Percentiles rank a stretch among this genome's conserved stretches.
Conservation (phyloP, 1,140 invertebrate genomes). For the Drosophila pachea region DNA sequence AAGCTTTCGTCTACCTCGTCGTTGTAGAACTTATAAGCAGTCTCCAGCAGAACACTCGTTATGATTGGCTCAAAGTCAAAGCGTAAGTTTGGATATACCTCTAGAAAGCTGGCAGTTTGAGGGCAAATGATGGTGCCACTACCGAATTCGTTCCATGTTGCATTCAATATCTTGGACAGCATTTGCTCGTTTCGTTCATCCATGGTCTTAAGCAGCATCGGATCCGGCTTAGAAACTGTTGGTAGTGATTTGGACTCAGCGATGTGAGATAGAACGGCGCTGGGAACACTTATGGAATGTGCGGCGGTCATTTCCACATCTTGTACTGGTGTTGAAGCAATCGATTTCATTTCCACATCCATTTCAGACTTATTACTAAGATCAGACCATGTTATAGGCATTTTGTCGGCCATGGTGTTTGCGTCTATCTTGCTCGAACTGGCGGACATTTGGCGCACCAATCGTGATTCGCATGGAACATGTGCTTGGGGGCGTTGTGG, state of each 20-base stretch:
- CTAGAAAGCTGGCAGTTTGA: conserved; percentile 80
- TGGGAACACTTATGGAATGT: conserved; percentile 12
- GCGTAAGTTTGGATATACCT: conserved; percentile 60
- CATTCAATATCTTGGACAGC: conserved; percentile 81
- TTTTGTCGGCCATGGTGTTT: conserved; percentile 10
- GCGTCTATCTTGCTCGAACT: conserved; percentile 15
- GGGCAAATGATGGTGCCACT: conserved; percentile 82
- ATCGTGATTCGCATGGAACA: conserved; percentile 55
- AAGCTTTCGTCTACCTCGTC: conserved; percentile 71
- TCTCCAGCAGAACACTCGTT: conserved; percentile 84
- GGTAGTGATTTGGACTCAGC: conserved; percentile 80
- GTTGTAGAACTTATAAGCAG: conserved; percentile 80
- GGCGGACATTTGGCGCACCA: conserved; percentile 47
- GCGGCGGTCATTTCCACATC: conserved; percentile 53
- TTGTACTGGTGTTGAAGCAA: conserved; percentile 54
- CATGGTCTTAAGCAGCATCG: conserved; percentile 45
- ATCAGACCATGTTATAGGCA: conserved; percentile 30
- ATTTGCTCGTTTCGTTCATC: conserved; percentile 81
- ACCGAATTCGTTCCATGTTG: conserved; percentile 81
- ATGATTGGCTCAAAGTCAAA: conserved; percentile 79
- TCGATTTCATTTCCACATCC: conserved; percentile 74
- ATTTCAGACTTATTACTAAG: conserved; percentile 52
- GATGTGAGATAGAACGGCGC: conserved; percentile 22
- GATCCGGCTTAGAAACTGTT: conserved; percentile 84
- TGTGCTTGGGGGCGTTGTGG: conserved; percentile 36